phyloP scores from a whole-genome alignment of 1,140 invertebrate genomes.

The Chironomus tepperi region DNA sequence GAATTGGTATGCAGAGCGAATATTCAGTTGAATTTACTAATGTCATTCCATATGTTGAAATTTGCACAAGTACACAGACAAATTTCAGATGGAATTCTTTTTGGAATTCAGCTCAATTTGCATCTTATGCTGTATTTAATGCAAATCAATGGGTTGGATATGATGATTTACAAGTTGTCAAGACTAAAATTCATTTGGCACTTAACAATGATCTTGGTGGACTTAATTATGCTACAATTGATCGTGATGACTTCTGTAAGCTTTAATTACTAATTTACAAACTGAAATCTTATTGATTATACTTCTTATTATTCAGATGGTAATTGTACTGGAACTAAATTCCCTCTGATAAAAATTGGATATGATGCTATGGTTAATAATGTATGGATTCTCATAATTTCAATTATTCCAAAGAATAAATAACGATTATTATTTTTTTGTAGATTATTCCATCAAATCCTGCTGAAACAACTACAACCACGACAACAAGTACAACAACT shows the following conservation, averaged over 20 bases:
- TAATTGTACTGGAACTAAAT: not conserved
- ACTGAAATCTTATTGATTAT: not conserved
- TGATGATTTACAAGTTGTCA: conserved; percentile 72
- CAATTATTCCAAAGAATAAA: conserved; percentile 25
- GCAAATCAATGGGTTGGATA: conserved; percentile 83
- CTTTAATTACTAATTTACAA: not conserved
- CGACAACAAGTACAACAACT: conserved; percentile 28
- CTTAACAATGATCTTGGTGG: conserved; percentile 68
- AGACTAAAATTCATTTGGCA: conserved; percentile 66
- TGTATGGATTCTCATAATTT: not conserved
- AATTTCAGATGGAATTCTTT: conserved; percentile 55
- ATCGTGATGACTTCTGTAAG: conserved; percentile 68
- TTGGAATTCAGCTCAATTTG: not conserved
- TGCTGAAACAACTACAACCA: conserved; percentile 27
- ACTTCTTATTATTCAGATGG: not conserved
- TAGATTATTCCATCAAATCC: conserved; percentile 26
- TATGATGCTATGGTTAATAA: not conserved
- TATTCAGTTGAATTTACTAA: conserved; percentile 48
- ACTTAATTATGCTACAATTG: conserved; percentile 84
- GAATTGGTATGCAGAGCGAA: conserved; percentile 65
- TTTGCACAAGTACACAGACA: conserved; percentile 61
- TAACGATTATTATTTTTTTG: conserved; percentile 24
- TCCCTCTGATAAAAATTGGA: not conserved
- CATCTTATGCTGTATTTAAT: conserved; percentile 65
- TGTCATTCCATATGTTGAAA: conserved; percentile 52